Conservation (phyloP, 1,140 invertebrate genomes). For the Hestina assimilis region DNA sequence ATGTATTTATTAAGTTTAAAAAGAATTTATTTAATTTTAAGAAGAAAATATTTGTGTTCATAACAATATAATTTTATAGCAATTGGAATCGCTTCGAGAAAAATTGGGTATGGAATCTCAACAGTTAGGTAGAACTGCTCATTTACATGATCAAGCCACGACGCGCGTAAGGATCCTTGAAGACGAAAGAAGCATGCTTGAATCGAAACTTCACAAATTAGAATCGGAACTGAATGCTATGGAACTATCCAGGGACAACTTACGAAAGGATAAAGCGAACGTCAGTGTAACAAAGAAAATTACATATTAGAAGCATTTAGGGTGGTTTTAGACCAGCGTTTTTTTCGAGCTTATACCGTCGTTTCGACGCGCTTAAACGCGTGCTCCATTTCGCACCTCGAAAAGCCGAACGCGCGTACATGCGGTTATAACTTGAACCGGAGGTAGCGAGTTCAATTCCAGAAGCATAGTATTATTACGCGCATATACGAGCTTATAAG, state of each 20-base stretch:
- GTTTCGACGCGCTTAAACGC: no score
- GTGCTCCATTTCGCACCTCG: no score
- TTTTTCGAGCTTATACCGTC: no score
- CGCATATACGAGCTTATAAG: no score
- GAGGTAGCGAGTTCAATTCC: no score
- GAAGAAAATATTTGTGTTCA: not conserved
- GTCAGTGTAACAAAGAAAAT: slow-evolving; percentile 66
- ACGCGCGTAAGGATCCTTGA: slow-evolving; percentile 82
- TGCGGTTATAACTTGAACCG: no score
- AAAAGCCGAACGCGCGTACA: no score
- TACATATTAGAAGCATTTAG: no score
- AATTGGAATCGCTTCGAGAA: slow-evolving; percentile 84
- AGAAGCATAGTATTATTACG: no score
- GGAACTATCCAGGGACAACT: slow-evolving; percentile 81
- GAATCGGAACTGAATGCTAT: slow-evolving; percentile 84
- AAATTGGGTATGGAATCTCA: slow-evolving; percentile 82
- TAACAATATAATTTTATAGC: slow-evolving; percentile 65
- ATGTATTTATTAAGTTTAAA: no score
- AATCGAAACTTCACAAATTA: slow-evolving; percentile 84
- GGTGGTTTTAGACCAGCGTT: no score
- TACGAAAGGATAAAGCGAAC: slow-evolving; percentile 84
- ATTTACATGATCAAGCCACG: slow-evolving; percentile 81
- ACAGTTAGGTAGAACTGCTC: slow-evolving; percentile 81
- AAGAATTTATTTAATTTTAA: not conserved
- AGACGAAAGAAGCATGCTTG: slow-evolving; percentile 83